phyloP scores from a whole-genome alignment of 2,113 vertebrate species.

The Elephas maximus region DNA sequence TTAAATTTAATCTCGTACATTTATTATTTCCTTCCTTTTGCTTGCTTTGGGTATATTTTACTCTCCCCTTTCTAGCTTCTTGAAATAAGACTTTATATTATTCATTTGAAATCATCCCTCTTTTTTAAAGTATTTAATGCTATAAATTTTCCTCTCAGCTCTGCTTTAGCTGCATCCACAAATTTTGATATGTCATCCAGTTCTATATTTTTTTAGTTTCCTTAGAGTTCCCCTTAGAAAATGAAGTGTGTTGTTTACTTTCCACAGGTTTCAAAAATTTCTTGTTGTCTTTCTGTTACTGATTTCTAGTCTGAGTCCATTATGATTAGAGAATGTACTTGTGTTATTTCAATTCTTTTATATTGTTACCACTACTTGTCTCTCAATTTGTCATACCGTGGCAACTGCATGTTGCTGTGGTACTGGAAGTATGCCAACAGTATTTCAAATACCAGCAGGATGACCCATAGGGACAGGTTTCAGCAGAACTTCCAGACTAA shows the following conservation, averaged over 20 bases:
- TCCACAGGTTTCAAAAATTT: background rate
- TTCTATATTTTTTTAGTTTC: background rate
- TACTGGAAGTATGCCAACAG: background rate
- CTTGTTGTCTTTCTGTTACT: background rate
- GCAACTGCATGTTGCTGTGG: background rate
- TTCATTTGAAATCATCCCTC: background rate
- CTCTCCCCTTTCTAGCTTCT: background rate
- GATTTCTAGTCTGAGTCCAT: background rate
- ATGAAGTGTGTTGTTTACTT: background rate
- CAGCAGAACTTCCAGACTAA: background rate
- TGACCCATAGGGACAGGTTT: background rate
- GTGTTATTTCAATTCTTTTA: background rate
- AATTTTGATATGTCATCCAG: background rate
- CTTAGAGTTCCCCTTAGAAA: too few species aligned
- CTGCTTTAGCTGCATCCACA: background rate
- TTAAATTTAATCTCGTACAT: background rate
- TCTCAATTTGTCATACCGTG: background rate
- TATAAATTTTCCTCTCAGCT: background rate
- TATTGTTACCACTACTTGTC: background rate
- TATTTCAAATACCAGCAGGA: background rate
- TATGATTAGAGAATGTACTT: background rate
- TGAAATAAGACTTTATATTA: background rate
- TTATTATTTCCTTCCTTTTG: background rate
- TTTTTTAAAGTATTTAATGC: background rate
- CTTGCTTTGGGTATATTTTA: background rate